Conservation (phyloP, 2,797 vertebrate genomes). For the Rhinoraja longicauda region DNA sequence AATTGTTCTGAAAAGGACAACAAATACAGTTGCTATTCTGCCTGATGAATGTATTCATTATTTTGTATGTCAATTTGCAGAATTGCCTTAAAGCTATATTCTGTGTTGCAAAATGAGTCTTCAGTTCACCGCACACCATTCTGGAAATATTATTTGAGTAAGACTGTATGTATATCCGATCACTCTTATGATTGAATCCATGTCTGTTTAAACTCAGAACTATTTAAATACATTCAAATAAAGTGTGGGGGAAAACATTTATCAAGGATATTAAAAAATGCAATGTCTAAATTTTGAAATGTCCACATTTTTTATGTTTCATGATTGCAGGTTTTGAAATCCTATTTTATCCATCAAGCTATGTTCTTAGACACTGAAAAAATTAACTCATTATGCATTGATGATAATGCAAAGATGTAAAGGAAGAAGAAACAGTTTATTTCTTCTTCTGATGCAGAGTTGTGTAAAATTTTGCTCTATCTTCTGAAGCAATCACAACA, state of each 20-base stretch:
- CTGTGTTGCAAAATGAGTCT: neutral
- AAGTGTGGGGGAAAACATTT: neutral
- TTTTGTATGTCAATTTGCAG: neutral
- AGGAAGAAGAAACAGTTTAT: slow-evolving; percentile 3
- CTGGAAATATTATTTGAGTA: neutral
- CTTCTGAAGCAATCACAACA: neutral
- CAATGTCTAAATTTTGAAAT: neutral
- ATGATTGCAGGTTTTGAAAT: neutral
- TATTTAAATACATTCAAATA: neutral
- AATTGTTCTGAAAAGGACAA: neutral
- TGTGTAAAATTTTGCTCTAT: neutral
- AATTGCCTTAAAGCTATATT: neutral
- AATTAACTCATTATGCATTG: neutral
- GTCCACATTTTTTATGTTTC: neutral
- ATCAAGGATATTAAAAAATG: neutral
- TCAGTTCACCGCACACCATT: neutral
- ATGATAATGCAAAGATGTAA: too few relatives aligned
- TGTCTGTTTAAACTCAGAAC: neutral
- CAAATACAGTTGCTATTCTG: neutral
- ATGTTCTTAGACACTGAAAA: neutral
- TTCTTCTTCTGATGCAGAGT: neutral
- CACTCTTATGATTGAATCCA: neutral
- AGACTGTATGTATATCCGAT: neutral
- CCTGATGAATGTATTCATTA: neutral
- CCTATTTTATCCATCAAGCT: neutral